Evolutionary conservation across 2,113 vertebrate species (phyloP).

Genomic region (Pachycephala philippinensis): DNA sequence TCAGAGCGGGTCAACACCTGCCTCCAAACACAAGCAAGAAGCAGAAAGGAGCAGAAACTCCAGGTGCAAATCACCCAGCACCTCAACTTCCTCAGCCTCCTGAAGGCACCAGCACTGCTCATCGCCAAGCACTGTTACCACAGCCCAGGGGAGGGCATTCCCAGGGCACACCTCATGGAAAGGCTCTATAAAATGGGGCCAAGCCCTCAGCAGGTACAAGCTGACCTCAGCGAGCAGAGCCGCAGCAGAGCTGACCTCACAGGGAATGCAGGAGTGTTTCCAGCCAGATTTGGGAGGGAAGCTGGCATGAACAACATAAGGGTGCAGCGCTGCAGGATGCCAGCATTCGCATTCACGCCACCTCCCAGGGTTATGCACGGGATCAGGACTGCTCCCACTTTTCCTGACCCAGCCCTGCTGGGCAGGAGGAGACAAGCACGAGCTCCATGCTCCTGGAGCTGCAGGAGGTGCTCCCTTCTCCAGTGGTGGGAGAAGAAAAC

Average conservation of each 20-base stretch:
- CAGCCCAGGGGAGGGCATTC: neutral
- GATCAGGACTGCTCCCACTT: neutral
- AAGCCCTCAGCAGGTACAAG: neutral
- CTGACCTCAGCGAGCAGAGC: neutral
- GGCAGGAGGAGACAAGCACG: conserved; percentile 1
- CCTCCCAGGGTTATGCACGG: accelerated
- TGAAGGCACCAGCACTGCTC: neutral
- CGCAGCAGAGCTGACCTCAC: neutral
- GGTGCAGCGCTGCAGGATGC: neutral
- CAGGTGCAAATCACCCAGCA: neutral
- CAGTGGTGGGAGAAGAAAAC: neutral
- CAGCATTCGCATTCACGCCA: accelerated
- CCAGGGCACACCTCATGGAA: neutral
- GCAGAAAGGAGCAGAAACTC: neutral
- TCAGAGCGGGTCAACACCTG: neutral
- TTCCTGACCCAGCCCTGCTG: neutral
- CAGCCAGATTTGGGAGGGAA: neutral
- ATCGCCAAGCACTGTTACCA: neutral
- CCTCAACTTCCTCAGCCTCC: neutral
- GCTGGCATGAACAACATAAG: neutral
- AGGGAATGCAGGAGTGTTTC: neutral
- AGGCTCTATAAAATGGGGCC: neutral
- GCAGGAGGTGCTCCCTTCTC: neutral
- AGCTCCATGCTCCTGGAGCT: neutral
- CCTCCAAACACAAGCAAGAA: neutral